Conservation (phyloP, 2,797 vertebrate species). For the Scarus forsteni region DNA sequence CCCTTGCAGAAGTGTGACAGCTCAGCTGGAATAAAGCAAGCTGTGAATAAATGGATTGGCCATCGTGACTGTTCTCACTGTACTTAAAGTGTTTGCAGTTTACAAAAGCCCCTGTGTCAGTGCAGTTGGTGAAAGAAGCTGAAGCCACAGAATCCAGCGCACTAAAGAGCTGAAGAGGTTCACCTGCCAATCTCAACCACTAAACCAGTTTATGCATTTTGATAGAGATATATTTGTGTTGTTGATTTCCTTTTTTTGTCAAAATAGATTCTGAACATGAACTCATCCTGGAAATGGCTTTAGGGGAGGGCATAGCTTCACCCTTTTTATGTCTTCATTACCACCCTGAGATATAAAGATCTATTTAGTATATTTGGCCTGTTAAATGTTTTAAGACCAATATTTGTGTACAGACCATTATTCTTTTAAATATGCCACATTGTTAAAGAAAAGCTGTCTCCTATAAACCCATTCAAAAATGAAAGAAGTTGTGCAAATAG, state of each 20-base stretch:
- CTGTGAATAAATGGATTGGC: slow-evolving; percentile 9
- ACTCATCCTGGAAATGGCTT: too few species aligned
- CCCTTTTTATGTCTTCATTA: too few species aligned
- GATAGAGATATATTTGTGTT: background rate
- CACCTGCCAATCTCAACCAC: background rate
- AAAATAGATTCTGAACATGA: too few species aligned
- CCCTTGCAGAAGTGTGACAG: background rate
- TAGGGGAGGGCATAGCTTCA: too few species aligned
- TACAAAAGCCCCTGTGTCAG: background rate
- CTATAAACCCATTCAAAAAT: too few species aligned
- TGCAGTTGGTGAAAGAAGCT: slow-evolving; percentile 2
- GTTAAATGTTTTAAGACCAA: too few species aligned
- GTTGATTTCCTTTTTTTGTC: background rate
- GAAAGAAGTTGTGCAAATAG: too few species aligned
- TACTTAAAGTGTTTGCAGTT: slow-evolving; percentile 12
- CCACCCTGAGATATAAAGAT: too few species aligned
- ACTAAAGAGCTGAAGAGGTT: background rate
- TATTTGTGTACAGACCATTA: too few species aligned
- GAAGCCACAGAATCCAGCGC: background rate
- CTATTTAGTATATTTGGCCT: too few species aligned
- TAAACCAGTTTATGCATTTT: background rate
- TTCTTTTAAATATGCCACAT: too few species aligned
- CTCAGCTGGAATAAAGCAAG: slow-evolving; percentile 24
- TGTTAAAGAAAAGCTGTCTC: too few species aligned
- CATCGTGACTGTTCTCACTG: slow-evolving; percentile 1